phyloP scores from a whole-genome alignment of 2,797 vertebrate genomes.

The Sebastes itinus region DNA sequence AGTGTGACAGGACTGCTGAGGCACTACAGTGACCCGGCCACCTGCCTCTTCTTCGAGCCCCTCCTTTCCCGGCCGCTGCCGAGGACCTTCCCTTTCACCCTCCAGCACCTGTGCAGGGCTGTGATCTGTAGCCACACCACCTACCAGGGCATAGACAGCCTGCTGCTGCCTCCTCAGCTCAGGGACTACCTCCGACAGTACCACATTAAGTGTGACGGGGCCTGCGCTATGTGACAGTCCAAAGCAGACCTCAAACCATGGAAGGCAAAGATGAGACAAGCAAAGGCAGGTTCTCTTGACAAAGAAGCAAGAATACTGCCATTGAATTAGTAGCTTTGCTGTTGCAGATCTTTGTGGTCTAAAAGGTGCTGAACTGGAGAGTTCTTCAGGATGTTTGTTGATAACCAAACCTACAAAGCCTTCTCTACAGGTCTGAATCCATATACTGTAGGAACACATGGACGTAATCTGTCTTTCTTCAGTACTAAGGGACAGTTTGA shows the following conservation, averaged over 20 bases:
- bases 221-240: conserved; percentile 68
- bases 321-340: not conserved
- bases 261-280: not conserved
- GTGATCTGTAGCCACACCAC: conserved; percentile 93
- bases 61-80: conserved; percentile 92
- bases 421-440: not conserved
- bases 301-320: not conserved
- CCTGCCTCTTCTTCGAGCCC: conserved; percentile 98
- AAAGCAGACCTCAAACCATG: not conserved
- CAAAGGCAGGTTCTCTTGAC: not conserved
- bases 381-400: not conserved
- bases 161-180: conserved; percentile 90
- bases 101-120: conserved; percentile 93
- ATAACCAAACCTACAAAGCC: not conserved
- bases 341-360: not conserved
- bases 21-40: conserved; percentile 94
- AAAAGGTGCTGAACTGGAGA: not conserved
- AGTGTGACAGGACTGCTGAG: conserved; percentile 93
- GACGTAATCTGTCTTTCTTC: not conserved
- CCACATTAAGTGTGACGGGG: conserved; percentile 92
- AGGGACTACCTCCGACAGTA: conserved; percentile 94
- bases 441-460: not conserved
- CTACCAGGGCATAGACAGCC: conserved; percentile 88
- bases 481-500: not conserved
- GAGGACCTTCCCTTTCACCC: conserved; percentile 93